Conservation (phyloP, 1,140 invertebrate genomes). For the Cotesia chilonis region DNA sequence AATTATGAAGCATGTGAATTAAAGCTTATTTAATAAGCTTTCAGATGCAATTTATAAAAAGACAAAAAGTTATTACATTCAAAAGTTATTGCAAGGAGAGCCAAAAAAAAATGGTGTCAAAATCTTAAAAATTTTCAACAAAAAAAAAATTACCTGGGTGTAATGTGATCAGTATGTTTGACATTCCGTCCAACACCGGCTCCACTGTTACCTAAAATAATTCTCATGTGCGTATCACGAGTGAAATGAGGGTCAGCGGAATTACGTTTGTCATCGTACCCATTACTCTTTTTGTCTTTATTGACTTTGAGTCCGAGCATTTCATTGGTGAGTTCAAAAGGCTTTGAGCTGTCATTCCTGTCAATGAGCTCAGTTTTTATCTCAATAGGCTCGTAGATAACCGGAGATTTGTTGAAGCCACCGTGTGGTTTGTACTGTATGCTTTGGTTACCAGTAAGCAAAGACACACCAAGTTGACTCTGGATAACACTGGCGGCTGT, state of each 20-base stretch:
- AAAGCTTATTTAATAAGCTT: too few relatives aligned
- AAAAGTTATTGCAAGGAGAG: too few relatives aligned
- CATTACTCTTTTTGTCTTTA: conserved; percentile 56
- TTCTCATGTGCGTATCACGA: conserved; percentile 88
- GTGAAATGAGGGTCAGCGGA: conserved; percentile 76
- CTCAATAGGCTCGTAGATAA: conserved; percentile 63
- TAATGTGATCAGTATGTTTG: conserved; percentile 61
- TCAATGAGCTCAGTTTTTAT: conserved; percentile 62
- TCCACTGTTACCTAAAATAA: conserved; percentile 80
- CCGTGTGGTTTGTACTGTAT: conserved; percentile 58
- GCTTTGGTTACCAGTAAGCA: conserved; percentile 59
- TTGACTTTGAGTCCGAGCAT: conserved; percentile 57
- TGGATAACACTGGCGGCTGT: conserved; percentile 62
- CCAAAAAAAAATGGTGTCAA: too few relatives aligned
- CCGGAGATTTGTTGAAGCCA: conserved; percentile 56
- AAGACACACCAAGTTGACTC: conserved; percentile 60
- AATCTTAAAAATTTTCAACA: background rate
- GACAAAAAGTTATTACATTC: too few relatives aligned
- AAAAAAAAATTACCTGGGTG: conserved; percentile 53
- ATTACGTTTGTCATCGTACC: conserved; percentile 55
- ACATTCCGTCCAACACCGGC: conserved; percentile 63
- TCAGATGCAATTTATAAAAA: too few relatives aligned
- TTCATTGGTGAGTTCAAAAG: conserved; percentile 63
- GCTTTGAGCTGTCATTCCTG: conserved; percentile 52
- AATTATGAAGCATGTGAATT: too few relatives aligned